Percentiles rank a stretch among this genome's conserved stretches.
Evolutionary conservation across 2,888 invertebrate genomes (phyloP).

Genomic region (Synergus itoensis): DNA sequence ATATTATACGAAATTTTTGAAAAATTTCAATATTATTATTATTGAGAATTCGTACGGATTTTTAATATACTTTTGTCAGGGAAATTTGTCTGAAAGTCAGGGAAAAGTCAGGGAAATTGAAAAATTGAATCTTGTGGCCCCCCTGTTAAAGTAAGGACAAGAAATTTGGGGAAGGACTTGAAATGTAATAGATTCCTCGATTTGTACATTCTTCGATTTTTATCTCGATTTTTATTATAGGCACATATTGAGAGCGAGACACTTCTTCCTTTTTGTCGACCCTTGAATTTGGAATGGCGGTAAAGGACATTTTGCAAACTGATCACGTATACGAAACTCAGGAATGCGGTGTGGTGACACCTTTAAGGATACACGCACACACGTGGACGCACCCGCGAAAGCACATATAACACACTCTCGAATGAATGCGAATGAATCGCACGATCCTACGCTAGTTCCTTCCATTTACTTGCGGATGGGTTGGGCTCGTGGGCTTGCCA

Average conservation of each 20-base stretch:
- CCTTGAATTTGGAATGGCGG: not conserved
- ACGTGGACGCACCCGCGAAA: constrained; percentile 17
- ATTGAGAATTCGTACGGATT: no score
- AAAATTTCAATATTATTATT: no score
- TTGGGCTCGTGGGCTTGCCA: constrained; percentile 52
- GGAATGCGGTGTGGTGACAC: constrained; percentile 38
- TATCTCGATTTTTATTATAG: no score
- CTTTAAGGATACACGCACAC: constrained; percentile 32
- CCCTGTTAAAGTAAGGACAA: no score
- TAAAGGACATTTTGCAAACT: constrained; percentile 26
- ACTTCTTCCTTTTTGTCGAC: not conserved
- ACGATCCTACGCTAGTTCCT: constrained; percentile 47
- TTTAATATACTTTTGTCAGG: no score
- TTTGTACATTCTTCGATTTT: no score
- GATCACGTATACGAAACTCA: constrained; percentile 36
- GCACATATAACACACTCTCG: constrained; percentile 27
- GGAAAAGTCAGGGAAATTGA: no score
- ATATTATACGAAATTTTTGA: no score
- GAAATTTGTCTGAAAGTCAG: no score
- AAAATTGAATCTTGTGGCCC: no score
- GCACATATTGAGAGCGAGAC: not conserved
- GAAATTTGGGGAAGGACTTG: no score
- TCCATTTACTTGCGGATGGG: constrained; percentile 50
- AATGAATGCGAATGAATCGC: constrained; percentile 42
- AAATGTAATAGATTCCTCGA: no score